Percentiles rank a stretch among this genome's conserved stretches.
phyloP scores from a whole-genome alignment of 2,888 invertebrate species.

The Epinotia bilunana region DNA sequence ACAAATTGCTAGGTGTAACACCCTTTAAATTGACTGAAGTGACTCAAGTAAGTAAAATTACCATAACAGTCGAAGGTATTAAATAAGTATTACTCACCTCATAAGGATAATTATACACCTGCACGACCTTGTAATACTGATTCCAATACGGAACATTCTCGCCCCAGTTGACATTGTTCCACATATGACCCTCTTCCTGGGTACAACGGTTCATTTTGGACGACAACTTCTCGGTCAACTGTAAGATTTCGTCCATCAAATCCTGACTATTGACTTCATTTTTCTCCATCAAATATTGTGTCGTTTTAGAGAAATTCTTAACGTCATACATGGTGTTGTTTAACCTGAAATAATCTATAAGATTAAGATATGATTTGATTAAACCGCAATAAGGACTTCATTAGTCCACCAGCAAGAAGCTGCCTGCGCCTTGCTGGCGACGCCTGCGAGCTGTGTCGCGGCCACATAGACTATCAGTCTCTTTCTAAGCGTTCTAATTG shows the following conservation, averaged over 20 bases:
- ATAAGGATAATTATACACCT: conserved; percentile 73
- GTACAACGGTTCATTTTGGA: conserved; percentile 65
- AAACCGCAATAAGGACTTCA: not conserved
- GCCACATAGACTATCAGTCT: no score
- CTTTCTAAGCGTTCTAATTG: no score
- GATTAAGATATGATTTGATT: not conserved
- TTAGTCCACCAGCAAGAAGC: no score
- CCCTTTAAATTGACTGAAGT: no score
- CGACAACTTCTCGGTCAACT: conserved; percentile 62
- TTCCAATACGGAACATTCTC: conserved; percentile 80
- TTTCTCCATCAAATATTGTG: conserved; percentile 70
- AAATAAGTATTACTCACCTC: conserved; percentile 61
- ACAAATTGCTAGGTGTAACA: no score
- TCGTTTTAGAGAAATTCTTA: conserved; percentile 73
- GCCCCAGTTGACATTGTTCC: conserved; percentile 79
- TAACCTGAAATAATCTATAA: conserved; percentile 59
- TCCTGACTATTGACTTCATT: conserved; percentile 66
- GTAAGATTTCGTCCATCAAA: conserved; percentile 70
- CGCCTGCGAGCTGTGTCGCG: no score
- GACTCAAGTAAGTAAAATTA: not conserved
- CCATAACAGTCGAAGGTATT: not conserved
- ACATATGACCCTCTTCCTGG: conserved; percentile 52
- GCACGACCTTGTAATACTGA: conserved; percentile 73
- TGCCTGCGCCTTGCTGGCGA: no score
- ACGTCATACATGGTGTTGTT: conserved; percentile 75